Conservation (phyloP, 2,888 invertebrate genomes). For the Bellardia pandia region DNA sequence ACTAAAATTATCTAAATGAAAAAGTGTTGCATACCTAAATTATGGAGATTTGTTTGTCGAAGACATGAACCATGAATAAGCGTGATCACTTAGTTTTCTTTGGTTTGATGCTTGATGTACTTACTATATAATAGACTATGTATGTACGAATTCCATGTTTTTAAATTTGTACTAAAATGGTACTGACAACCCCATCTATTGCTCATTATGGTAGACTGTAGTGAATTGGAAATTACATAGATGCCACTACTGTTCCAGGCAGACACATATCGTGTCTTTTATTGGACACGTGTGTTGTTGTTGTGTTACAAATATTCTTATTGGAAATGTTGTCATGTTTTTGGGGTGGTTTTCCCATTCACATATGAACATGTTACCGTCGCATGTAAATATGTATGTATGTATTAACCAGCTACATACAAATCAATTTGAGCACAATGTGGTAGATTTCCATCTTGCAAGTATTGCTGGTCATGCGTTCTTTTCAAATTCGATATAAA, state of each 20-base stretch:
- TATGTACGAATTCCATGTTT: too few relatives aligned
- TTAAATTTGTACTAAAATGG: not conserved
- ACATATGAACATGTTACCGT: slow-evolving; percentile 56
- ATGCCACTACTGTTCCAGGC: slow-evolving; percentile 33
- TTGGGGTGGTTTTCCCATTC: slow-evolving; percentile 64
- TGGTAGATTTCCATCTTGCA: slow-evolving; percentile 59
- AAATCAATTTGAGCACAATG: slow-evolving; percentile 77
- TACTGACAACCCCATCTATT: slow-evolving; percentile 52
- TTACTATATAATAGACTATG: too few relatives aligned
- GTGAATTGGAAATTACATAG: slow-evolving; percentile 30
- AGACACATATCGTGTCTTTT: slow-evolving; percentile 36
- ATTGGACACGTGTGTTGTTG: slow-evolving; percentile 60
- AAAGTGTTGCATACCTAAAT: slow-evolving; percentile 24
- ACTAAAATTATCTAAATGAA: not conserved
- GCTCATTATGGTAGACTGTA: not conserved
- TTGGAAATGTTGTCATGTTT: slow-evolving; percentile 53
- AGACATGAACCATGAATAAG: slow-evolving; percentile 12
- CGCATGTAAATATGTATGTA: not conserved
- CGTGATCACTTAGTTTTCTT: not conserved
- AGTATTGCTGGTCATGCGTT: slow-evolving; percentile 69
- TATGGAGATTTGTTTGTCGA: not conserved
- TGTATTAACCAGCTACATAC: slow-evolving; percentile 69
- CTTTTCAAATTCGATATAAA: slow-evolving; percentile 57
- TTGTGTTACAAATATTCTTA: slow-evolving; percentile 40
- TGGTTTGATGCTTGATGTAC: not conserved